Evolutionary conservation across 2,113 vertebrate species (phyloP).

Genomic region (Sterna hirundo): DNA sequence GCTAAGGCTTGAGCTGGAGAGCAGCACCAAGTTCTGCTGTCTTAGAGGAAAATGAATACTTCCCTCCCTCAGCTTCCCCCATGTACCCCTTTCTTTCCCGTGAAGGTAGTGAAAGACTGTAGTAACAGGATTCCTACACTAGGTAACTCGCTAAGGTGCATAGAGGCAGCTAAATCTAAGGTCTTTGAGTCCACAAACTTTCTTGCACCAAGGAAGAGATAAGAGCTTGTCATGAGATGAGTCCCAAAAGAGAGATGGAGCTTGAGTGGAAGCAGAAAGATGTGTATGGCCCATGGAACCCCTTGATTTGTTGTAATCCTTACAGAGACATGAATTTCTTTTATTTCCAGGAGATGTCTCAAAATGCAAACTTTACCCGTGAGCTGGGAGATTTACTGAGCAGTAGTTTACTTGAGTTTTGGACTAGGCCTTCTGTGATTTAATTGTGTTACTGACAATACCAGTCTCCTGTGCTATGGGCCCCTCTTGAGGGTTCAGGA

Average conservation of each 20-base stretch:
- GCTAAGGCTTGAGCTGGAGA: not conserved
- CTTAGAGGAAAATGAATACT: not conserved
- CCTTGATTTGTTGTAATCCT: not conserved
- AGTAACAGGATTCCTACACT: not conserved
- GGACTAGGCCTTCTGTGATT: not conserved
- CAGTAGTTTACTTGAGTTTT: not conserved
- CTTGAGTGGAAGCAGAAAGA: not conserved
- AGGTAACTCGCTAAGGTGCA: not conserved
- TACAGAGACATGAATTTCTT: not conserved
- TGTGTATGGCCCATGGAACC: not conserved
- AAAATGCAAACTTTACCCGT: not conserved
- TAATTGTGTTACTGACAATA: rapidly evolving
- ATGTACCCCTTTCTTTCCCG: not conserved
- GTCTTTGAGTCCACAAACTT: not conserved
- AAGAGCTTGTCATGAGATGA: not conserved
- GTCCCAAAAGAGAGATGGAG: not conserved
- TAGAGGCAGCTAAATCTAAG: not conserved
- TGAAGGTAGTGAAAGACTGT: not conserved
- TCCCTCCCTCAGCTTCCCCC: not conserved
- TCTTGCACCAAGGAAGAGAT: not conserved
- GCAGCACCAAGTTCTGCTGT: not conserved
- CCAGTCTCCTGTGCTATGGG: not conserved
- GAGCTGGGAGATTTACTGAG: not conserved
- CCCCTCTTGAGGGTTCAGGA: not conserved
- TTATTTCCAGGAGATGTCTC: not conserved